A percentile compares a stretch with the other conserved stretches of the same genome.
These are phyloP conservation scores for Thamnophis elegans DNA, from an alignment of 2,797 vertebrate genomes.

Conservation along the genomic window DNA sequence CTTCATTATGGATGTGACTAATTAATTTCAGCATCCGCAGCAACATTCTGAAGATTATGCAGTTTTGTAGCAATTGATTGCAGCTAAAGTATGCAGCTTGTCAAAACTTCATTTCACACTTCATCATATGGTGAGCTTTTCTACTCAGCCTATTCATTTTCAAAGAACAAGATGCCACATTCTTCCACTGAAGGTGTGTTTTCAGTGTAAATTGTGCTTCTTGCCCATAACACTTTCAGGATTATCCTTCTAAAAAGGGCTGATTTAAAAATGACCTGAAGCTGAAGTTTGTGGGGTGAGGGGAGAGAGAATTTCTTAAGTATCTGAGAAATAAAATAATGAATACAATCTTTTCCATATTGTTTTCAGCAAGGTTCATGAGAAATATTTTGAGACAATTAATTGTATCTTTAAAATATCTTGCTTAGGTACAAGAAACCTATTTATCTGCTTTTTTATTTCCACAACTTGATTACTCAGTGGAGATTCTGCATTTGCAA, in stretches of 20 bases:
- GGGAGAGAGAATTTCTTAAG: not conserved
- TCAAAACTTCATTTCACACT: conserved; percentile 37
- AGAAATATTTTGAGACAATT: not conserved
- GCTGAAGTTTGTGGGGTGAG: not conserved
- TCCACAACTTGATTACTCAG: not conserved
- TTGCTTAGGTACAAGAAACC: not conserved
- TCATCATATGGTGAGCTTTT: not conserved
- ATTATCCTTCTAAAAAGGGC: not conserved
- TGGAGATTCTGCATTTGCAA: not conserved
- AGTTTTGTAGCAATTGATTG: conserved; percentile 9
- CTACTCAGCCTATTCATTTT: conserved; percentile 25
- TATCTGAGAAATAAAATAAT: not conserved
- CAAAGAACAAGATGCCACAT: not conserved
- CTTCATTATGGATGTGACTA: conserved; percentile 29
- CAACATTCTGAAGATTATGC: conserved; percentile 7
- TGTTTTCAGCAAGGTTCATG: not conserved
- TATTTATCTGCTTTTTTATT: not conserved
- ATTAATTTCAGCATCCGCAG: conserved; percentile 26
- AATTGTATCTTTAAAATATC: not conserved
- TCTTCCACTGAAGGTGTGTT: conserved; percentile 14
- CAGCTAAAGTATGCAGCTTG: conserved; percentile 6
- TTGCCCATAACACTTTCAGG: not conserved
- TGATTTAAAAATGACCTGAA: not conserved
- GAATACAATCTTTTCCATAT: not conserved
- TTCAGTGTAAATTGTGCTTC: conserved; percentile 4